Percentiles rank a stretch among this genome's conserved stretches.
These are phyloP conservation scores for Chanos chanos DNA, from an alignment of 2,797 vertebrate species.

Conservation along the genomic window DNA sequence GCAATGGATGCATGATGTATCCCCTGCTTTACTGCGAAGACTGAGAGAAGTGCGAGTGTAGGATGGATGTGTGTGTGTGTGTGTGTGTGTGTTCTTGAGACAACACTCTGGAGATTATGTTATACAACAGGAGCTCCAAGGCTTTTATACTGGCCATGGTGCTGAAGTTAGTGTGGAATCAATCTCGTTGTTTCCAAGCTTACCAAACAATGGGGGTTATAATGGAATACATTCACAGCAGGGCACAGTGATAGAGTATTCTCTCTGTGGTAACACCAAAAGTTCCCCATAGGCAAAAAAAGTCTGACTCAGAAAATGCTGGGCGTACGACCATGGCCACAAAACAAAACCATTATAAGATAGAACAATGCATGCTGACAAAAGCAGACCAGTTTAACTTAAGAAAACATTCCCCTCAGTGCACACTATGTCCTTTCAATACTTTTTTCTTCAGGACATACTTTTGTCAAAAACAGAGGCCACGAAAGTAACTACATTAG, in stretches of 20 bases:
- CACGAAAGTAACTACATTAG: too few relatives aligned
- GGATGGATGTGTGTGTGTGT: constrained; percentile 1
- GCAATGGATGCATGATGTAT: constrained; percentile 4
- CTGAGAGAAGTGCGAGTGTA: constrained; percentile 6
- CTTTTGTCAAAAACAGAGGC: too few relatives aligned
- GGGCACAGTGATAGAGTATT: not conserved
- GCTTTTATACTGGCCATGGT: constrained; percentile 22
- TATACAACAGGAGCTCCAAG: constrained; percentile 13
- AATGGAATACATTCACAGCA: not conserved
- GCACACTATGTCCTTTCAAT: too few relatives aligned
- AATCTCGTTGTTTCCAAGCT: constrained; percentile 21
- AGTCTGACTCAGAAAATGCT: too few relatives aligned
- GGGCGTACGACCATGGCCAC: too few relatives aligned
- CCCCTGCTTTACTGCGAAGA: constrained; percentile 25
- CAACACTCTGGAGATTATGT: constrained; percentile 10
- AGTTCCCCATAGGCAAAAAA: too few relatives aligned
- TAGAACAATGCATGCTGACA: too few relatives aligned
- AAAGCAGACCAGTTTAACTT: too few relatives aligned
- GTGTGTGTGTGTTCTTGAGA: constrained; percentile 11
- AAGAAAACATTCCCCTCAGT: too few relatives aligned
- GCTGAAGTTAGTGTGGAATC: constrained; percentile 11
- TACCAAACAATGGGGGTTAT: constrained; percentile 25
- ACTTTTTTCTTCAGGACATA: too few relatives aligned
- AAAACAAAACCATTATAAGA: too few relatives aligned
- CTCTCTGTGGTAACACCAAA: too few relatives aligned